Evolutionary conservation across 2,797 vertebrate species (phyloP), one percentile per base, ranked within the genome.

Genomic region (Mus minutoides): DNA sequence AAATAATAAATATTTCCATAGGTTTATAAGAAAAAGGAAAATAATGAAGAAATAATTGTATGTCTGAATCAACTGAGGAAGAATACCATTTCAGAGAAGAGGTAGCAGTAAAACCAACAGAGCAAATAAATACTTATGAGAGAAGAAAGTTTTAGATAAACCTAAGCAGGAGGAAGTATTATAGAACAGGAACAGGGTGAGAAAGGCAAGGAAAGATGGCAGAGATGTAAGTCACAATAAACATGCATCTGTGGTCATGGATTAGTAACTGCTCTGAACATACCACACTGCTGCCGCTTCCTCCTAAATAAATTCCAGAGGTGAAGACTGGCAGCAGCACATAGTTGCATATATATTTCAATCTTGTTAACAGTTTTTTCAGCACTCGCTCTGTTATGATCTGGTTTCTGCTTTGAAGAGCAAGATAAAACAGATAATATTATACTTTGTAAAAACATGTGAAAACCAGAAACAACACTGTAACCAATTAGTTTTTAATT

Each of bases 401-500:
- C 71, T 89, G 87, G 34, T 34, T 97, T 79, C 64, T 84, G 52
- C 78, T 94, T 82, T 0, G 0, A 89, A 60, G 52, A 95, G n/a
- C 69, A 80, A 93, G 90, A 77, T 85, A 93, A 83, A 93, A 46
- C 56, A 96, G 64, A 69, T 94, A 94, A 83, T 87, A 93, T 82
- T 94, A 84, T 21, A 94, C 43, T 94, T 95, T 89, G 94, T 89
- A 94, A 95, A 96, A 97, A 78, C 54, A 96, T 78, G 31, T 75
- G 26, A 94, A 96, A 64, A 46, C 58, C 92, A 96, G 85, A 96
- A 90, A 64, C 40, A 85, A 17, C 96, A 21, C 31, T 90, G 79
- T 16, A 92, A 84, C 94, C 37, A 86, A 96, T 97, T 94, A 79
- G 90, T 96, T 85, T 67, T 67, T 67, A 97, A 90, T 94, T 96